A percentile compares a stretch with the other conserved stretches of the same genome.
phyloP scores from a whole-genome alignment of 2,113 vertebrate species.

The Morone chrysops region DNA sequence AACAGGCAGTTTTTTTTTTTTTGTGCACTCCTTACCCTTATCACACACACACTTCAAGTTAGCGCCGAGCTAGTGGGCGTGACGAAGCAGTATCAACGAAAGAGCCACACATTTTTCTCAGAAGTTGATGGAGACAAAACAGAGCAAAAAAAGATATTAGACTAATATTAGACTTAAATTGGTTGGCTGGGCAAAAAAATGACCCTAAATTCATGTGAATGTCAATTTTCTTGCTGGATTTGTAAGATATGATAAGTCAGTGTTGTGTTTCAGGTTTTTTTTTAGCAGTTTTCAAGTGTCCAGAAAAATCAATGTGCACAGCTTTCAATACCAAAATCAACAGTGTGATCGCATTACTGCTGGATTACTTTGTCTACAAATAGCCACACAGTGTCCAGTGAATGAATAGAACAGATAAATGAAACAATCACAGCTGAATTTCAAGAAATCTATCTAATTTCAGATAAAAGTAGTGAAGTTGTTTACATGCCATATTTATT shows the following conservation, averaged over 20 bases:
- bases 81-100: no score
- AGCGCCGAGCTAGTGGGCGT: no score
- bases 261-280: not conserved
- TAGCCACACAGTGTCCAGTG: not conserved
- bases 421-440: not conserved
- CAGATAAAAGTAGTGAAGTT: not conserved
- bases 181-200: not conserved
- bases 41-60: no score
- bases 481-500: not conserved
- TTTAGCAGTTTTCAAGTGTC: not conserved
- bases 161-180: no score
- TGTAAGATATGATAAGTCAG: not conserved
- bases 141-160: no score
- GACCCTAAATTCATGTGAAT: not conserved
- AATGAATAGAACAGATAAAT: not conserved
- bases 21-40: no score
- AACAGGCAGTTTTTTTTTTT: no score
- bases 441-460: not conserved
- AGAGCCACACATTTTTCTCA: no score
- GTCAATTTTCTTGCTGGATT: not conserved
- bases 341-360: not conserved
- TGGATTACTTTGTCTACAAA: not conserved
- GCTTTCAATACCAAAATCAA: conserved; percentile 5
- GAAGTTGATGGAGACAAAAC: no score
- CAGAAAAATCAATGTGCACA: not conserved